phyloP scores from a whole-genome alignment of 2,888 invertebrate genomes.

The Clistopyga incitator region DNA sequence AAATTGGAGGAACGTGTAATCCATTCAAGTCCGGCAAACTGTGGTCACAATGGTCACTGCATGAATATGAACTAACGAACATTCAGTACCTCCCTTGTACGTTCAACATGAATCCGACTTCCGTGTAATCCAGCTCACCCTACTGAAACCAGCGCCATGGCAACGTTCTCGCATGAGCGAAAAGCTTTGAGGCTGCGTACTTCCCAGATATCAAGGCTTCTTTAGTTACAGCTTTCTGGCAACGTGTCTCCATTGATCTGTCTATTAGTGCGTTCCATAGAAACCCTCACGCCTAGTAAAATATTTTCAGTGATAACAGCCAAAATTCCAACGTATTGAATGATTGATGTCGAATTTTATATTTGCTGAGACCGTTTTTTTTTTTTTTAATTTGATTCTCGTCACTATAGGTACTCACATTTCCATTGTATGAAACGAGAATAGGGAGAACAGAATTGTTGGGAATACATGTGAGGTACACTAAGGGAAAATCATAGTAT shows the following conservation, averaged over 20 bases:
- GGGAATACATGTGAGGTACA: no score
- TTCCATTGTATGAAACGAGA: no score
- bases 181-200: not conserved
- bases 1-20: constrained; percentile 43
- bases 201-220: not conserved
- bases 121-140: not conserved
- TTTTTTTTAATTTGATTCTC: no score
- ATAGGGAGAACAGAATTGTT: no score
- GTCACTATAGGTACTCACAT: no score
- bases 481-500: no score
- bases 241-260: not conserved
- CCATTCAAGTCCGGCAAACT: constrained; percentile 6
- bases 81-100: not conserved
- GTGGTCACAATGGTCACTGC: constrained; percentile 10
- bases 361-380: no score
- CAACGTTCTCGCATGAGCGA: not conserved
- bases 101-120: constrained; percentile 18
- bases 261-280: not conserved
- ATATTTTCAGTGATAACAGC: not conserved
- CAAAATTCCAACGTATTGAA: no score
- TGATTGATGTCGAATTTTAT: no score
- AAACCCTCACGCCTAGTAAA: not conserved
- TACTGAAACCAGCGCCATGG: not conserved
- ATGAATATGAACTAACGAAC: constrained; percentile 34
- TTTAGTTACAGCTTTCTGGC: no score